A percentile compares a stretch with the other conserved stretches of the same genome.
Evolutionary conservation across 1,140 invertebrate genomes (phyloP).

Genomic region (Glomeris maerens): DNA sequence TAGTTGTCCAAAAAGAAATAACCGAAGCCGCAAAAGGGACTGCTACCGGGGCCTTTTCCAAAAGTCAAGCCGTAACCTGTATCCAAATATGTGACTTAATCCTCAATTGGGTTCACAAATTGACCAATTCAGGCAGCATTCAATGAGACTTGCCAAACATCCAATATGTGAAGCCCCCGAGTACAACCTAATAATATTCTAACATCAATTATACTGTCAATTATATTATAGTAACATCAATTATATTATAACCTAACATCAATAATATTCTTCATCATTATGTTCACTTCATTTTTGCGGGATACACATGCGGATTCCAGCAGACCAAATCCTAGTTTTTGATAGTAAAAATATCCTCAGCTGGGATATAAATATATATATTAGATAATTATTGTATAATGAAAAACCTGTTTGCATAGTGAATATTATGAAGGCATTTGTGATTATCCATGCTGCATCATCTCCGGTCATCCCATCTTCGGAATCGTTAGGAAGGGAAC

Average conservation of each 20-base stretch:
- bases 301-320: constrained; percentile 83
- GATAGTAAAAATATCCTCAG: constrained; percentile 11
- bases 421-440: constrained; percentile 86
- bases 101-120: no score
- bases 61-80: constrained; percentile 88
- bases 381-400: not conserved
- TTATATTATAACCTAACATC: no score
- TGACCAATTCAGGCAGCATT: no score
- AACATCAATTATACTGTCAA: no score
- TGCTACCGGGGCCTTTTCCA: constrained; percentile 50
- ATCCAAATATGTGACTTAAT: no score
- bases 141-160: no score
- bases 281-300: constrained; percentile 86
- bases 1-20: constrained; percentile 35
- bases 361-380: not conserved
- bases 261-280: constrained; percentile 91
- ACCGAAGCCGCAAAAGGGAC: constrained; percentile 49
- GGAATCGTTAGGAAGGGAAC: no score
- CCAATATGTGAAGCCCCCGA: constrained; percentile 60
- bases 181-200: no score
- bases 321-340: constrained; percentile 64
- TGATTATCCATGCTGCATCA: constrained; percentile 84
- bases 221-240: no score
- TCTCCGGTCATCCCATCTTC: constrained; percentile 32
- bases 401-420: constrained; percentile 83